Evolutionary conservation across 2,888 invertebrate genomes (phyloP), one percentile per base, ranked within the genome.

Genomic region (Tenthredo notha): DNA sequence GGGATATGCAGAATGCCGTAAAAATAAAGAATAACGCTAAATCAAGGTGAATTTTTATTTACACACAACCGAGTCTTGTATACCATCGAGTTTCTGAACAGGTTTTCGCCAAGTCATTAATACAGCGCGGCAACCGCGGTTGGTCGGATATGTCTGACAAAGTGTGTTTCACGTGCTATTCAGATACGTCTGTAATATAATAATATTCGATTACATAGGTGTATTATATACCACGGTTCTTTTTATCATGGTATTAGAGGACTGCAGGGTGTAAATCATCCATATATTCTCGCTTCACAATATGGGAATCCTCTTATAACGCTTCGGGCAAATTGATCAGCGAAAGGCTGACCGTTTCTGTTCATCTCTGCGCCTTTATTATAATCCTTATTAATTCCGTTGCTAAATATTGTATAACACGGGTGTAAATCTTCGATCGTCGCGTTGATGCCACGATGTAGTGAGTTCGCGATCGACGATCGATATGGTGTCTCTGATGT

Each of bases 401-500:
- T 2, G 25, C 61, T 12, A 43, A 25, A 5, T 5, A 7, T 18
- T n/a, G 25, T 25, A 25, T 5, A 0, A 21, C 12, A n/a, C 21
- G 3, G 3, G n/a, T 61, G 10, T 61, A 1, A 61, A 1, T 54
- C n/a, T n/a, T 18, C 54, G 61, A 61, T 61, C 10, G 61, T 61
- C 25, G 50, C n/a, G 5, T n/a, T 61, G 21, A 10, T 1, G 4
- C 10, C 7, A 25, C 10, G 5, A 61, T 61, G 40, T 43, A 74
- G 43, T 74, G 21, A 21, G 40, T 43, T n/a, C 43, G 43, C 43
- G 43, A 43, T 21, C 72, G 72, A 21, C 40, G 40, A 12, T 43
- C 72, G 72, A 29, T 43, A 74, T 43, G 72, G 72, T 43, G 95
- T 95, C 47, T 89, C 72, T 9, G 33, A 33, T 33, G 33, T 18